Evolutionary conservation across 2,797 vertebrate species (phyloP), one percentile per base, ranked within the genome.

Genomic region (Clamator glandarius): DNA sequence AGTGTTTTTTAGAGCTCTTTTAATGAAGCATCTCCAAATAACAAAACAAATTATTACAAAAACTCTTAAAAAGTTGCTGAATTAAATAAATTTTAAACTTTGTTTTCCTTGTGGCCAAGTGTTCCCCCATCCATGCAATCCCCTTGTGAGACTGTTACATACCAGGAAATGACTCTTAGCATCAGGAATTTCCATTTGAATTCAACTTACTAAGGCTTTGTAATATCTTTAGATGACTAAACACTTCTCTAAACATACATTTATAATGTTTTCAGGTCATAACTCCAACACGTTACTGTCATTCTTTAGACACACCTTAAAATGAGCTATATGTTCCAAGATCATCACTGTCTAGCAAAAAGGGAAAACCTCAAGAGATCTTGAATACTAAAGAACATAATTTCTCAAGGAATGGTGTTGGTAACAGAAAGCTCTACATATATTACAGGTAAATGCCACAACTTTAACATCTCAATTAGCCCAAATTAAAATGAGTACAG

Each of bases 251-350:
- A 55, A 85, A 83, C 7, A 51, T 5, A 44, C 28, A 6, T 35
- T 61, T 35, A 31, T 2, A 15, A 52, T 0, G 2, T 39, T 79
- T 76, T 63, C 39, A 67, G 23, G 44, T 80, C 0, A 0, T 58
- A 91, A 55, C 17, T 59, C 44, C 21, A 66, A 58, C 11, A 31
- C 7, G 23, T 44, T 73, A 33, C 26, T 36, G 61, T 24, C 28
- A 31, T 52, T 87, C 68, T 77, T 84, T 57, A 66, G 59, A 85
- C 61, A 33, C 21, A 18, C 41, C 41, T 36, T 80, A 70, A 90
- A 90, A 78, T 16, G 15, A 90, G 19, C 61, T 75, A 21, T 70
- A 54, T 67, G n/a, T 76, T 89, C 23, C 63, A 79, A 2, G 11
- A 44, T 83, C 77, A 73, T 74, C 35, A 44, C 31, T 44, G 17